Evolutionary conservation across 2,888 invertebrate species (phyloP), one percentile per base, ranked within the genome.

Genomic region (Eristalis arbustorum): DNA sequence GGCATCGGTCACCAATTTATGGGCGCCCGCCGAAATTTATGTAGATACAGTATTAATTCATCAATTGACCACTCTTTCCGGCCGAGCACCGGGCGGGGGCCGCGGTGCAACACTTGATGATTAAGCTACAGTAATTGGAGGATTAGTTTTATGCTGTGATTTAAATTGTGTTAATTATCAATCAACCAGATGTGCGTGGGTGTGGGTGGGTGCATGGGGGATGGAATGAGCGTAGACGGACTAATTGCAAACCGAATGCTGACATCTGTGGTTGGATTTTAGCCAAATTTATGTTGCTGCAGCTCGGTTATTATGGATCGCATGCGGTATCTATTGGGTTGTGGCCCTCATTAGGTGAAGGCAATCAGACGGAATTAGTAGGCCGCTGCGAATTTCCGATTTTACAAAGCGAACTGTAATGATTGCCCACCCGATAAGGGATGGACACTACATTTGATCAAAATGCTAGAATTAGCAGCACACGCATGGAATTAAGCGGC

Each of bases 181-280:
- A 85, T 81, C 77, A 76, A 72, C 57, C 40, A 14, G 22, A 40
- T 31, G 28, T 78, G 64, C 11, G 64, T 28, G 49, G 49, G 49
- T 8, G 49, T 10, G 31, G 6, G 31, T 31, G 42, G 42, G 2
- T 1, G 5, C 23, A n/a, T 40, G 13, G n/a, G 28, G 25, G 49
- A 59, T 14, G n/a, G 59, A 40, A n/a, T 3, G 37, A 10, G 22
- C 13, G 34, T 42, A 78, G 63, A 73, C 18, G 31, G 49, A 77
- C 85, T 81, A 85, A 81, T 85, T 81, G 77, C 81, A 81, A 85
- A 77, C 85, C 85, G 81, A 82, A 82, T 82, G 85, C 77, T 85
- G 85, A 85, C 82, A 85, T 85, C 73, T 85, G 82, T 18, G 85
- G 85, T 85, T 34, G 69, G 49, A 77, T 49, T 62, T 64, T 69